Evolutionary conservation across 2,797 vertebrate species (phyloP).

Genomic region (Anolis apletophallus): DNA sequence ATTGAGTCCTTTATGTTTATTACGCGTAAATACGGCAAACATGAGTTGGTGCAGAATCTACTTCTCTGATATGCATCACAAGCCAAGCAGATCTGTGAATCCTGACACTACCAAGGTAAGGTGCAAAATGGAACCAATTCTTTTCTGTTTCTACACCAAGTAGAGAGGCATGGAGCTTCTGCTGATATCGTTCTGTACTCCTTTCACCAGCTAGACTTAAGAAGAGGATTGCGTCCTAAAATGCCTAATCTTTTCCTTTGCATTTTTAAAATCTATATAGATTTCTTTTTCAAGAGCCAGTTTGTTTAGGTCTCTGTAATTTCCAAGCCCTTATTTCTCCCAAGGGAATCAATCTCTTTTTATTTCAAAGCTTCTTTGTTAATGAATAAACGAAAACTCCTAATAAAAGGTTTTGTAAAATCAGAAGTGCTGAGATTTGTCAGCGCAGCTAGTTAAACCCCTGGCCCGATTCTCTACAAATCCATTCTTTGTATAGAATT

Average conservation of each 20-base stretch:
- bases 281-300: constrained; percentile 18
- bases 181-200: neutral
- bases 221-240: neutral
- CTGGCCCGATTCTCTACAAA: neutral
- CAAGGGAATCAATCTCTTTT: constrained; percentile 17
- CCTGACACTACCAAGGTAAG: neutral
- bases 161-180: neutral
- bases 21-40: neutral
- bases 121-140: neutral
- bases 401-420: constrained; percentile 29
- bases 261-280: constrained; percentile 32
- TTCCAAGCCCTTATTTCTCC: constrained; percentile 39
- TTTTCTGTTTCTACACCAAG: neutral
- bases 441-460: constrained; percentile 19
- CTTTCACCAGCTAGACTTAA: neutral
- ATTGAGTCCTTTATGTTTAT: neutral
- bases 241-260: constrained; percentile 14
- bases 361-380: constrained; percentile 27
- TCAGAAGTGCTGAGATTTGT: constrained; percentile 25
- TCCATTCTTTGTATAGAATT: constrained; percentile 22
- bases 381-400: constrained; percentile 20
- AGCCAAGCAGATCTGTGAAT: neutral
- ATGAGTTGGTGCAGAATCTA: neutral
- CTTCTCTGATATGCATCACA: neutral
- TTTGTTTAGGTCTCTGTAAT: constrained; percentile 27